These are phyloP conservation scores for Scytalopus superciliaris DNA, from an alignment of 2,113 vertebrate species.

Conservation along the genomic window DNA sequence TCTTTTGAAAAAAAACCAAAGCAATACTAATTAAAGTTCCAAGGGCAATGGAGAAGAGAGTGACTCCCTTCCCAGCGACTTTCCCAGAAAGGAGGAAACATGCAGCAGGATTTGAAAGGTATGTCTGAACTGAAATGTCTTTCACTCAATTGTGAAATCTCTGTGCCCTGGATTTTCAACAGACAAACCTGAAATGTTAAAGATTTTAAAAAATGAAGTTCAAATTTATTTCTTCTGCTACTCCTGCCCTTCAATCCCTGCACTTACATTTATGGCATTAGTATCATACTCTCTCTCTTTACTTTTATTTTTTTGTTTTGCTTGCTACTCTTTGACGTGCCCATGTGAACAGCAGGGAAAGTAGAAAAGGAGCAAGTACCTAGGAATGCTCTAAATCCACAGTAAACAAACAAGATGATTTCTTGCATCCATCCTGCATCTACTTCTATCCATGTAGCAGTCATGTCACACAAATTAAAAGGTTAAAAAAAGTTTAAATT, in stretches of 20 bases:
- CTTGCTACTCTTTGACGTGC: neutral
- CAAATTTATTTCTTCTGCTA: neutral
- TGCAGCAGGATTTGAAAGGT: constrained; percentile 72
- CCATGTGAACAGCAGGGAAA: neutral
- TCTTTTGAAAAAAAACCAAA: constrained; percentile 81
- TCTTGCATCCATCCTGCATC: neutral
- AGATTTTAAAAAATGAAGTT: neutral
- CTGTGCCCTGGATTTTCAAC: constrained; percentile 33
- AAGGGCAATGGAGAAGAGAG: constrained; percentile 74
- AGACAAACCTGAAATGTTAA: neutral
- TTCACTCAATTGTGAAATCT: constrained; percentile 34
- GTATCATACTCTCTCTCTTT: neutral
- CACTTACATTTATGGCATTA: neutral
- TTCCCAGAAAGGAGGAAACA: constrained; percentile 60
- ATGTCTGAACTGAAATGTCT: constrained; percentile 66
- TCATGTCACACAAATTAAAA: neutral
- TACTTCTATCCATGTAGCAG: neutral
- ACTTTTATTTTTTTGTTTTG: neutral
- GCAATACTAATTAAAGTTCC: constrained; percentile 76
- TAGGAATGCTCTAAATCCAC: neutral
- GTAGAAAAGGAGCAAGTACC: neutral
- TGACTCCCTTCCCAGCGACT: constrained; percentile 59
- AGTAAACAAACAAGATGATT: neutral
- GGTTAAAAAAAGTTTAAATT: neutral
- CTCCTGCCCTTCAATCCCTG: neutral